A percentile compares a stretch with the other conserved stretches of the same genome.
Conservation (phyloP, 2,888 invertebrate species). For the Amblyjoppa proteus region DNA sequence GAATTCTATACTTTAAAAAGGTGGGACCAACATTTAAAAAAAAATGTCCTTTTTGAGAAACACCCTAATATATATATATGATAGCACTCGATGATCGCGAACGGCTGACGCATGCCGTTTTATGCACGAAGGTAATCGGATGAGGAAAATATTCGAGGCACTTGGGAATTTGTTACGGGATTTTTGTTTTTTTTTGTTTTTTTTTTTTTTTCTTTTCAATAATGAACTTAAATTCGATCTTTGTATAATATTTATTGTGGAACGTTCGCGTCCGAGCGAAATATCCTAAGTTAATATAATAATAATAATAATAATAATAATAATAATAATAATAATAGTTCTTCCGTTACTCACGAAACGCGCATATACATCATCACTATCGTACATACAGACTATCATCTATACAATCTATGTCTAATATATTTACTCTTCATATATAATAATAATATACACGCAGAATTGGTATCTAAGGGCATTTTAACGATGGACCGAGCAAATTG, state of each 20-base stretch:
- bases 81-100: constrained; percentile 54
- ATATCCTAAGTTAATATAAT: constrained; percentile 76
- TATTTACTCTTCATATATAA: constrained; percentile 71
- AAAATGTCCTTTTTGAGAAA: no score
- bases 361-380: constrained; percentile 70
- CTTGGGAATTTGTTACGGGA: background rate
- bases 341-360: constrained; percentile 73
- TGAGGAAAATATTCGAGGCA: background rate
- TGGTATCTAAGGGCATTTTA: constrained; percentile 74
- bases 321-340: constrained; percentile 58
- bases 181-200: no score
- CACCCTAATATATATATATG: background rate
- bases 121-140: background rate
- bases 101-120: constrained; percentile 33
- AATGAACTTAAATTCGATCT: constrained; percentile 23
- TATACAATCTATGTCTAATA: constrained; percentile 77
- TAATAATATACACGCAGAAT: constrained; percentile 82
- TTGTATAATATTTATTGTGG: constrained; percentile 79
- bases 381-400: constrained; percentile 72
- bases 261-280: constrained; percentile 76
- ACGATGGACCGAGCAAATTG: constrained; percentile 20
- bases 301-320: constrained; percentile 74
- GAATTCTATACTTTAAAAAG: no score
- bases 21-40: no score
- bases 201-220: background rate